phyloP scores from a whole-genome alignment of 1,140 invertebrate genomes.

The Zaprionus tsacasi region DNA sequence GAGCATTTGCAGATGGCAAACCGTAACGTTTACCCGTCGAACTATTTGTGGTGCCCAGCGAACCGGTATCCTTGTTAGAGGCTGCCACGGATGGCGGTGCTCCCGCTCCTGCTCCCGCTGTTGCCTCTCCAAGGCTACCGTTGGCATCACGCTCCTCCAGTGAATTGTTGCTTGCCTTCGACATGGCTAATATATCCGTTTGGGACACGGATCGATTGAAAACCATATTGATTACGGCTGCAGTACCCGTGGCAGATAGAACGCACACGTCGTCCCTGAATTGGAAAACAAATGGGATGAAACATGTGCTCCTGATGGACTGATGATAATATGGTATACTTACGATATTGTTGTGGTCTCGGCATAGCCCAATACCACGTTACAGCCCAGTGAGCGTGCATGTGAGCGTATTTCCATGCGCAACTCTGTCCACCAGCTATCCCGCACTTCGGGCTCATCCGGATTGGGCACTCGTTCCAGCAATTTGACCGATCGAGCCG shows the following conservation, averaged over 20 bases:
- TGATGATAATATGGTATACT: slow-evolving; percentile 51
- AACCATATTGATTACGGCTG: slow-evolving; percentile 91
- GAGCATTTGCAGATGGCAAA: slow-evolving; percentile 46
- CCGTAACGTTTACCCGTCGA: slow-evolving; percentile 64
- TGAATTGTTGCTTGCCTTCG: slow-evolving; percentile 60
- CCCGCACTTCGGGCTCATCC: slow-evolving; percentile 95
- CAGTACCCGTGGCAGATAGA: slow-evolving; percentile 96
- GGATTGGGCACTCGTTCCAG: slow-evolving; percentile 91
- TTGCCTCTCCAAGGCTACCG: slow-evolving; percentile 52
- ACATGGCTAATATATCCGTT: slow-evolving; percentile 72
- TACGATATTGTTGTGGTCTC: slow-evolving; percentile 96
- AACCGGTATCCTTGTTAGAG: slow-evolving; percentile 57
- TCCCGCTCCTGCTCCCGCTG: background rate
- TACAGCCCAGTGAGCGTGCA: slow-evolving; percentile 94
- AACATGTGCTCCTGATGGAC: background rate
- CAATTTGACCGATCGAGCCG: slow-evolving; percentile 94
- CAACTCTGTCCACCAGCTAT: slow-evolving; percentile 98
- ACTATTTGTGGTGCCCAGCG: slow-evolving; percentile 51
- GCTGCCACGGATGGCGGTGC: background rate
- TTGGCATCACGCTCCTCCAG: slow-evolving; percentile 71
- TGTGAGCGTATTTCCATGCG: slow-evolving; percentile 97
- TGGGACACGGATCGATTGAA: slow-evolving; percentile 83
- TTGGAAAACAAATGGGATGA: background rate
- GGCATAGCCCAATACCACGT: slow-evolving; percentile 96
- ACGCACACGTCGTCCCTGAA: slow-evolving; percentile 96